Percentiles rank a stretch among this genome's conserved stretches.
phyloP scores from a whole-genome alignment of 2,888 invertebrate species.

The Scrobipalpa atriplicella region DNA sequence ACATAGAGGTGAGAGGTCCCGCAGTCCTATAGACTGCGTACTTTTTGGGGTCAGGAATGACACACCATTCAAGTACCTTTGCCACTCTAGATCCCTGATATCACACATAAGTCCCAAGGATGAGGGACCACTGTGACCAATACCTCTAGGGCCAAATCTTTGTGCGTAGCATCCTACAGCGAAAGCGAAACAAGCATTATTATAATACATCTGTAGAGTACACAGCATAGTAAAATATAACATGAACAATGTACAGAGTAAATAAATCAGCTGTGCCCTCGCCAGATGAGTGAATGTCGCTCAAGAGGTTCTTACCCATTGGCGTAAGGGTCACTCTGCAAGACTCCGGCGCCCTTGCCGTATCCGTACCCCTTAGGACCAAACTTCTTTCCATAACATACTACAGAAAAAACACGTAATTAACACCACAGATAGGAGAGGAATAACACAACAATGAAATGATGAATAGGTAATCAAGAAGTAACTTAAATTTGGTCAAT shows the following conservation, averaged over 20 bases:
- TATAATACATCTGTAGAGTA: conserved; percentile 60
- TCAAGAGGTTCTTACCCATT: conserved; percentile 87
- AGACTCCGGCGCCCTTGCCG: conserved; percentile 97
- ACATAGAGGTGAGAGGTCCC: conserved; percentile 34
- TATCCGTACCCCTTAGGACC: conserved; percentile 99
- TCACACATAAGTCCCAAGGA: conserved; percentile 93
- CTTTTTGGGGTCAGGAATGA: conserved; percentile 44
- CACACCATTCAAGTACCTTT: conserved; percentile 82
- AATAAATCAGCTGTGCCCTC: conserved; percentile 62
- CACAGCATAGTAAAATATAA: conserved; percentile 50
- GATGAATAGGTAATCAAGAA: background rate
- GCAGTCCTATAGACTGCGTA: conserved; percentile 56
- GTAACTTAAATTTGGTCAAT: background rate
- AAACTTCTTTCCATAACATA: conserved; percentile 98
- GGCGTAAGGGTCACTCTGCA: conserved; percentile 94
- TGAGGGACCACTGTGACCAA: conserved; percentile 95
- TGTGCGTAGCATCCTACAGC: conserved; percentile 96
- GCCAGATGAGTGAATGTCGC: conserved; percentile 64
- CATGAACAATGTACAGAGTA: conserved; percentile 28
- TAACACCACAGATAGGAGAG: conserved; percentile 46
- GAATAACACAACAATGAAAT: conserved; percentile 24
- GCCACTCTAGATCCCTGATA: conserved; percentile 89
- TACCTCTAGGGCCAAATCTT: conserved; percentile 96
- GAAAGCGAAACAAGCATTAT: conserved; percentile 74
- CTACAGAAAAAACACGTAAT: conserved; percentile 79